phyloP scores from a whole-genome alignment of 2,888 invertebrate species.

The Salpingus planirostris region DNA sequence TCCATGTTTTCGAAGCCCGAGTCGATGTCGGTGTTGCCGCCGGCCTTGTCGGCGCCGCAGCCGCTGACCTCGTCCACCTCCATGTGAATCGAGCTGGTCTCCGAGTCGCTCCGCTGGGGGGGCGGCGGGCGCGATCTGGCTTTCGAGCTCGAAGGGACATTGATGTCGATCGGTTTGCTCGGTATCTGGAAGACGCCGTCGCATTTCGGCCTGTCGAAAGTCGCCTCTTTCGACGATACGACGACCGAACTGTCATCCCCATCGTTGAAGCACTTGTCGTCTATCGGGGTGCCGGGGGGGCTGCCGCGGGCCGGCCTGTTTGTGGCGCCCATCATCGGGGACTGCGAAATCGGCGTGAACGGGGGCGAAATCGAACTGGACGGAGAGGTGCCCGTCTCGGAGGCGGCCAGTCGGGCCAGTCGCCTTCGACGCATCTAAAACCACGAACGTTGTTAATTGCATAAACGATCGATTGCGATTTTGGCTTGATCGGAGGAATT shows the following conservation, averaged over 20 bases:
- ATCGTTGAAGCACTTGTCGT: constrained; percentile 28
- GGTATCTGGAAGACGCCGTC: constrained; percentile 36
- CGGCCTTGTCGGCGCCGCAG: constrained; percentile 38
- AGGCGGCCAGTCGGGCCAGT: constrained; percentile 60
- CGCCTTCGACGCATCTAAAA: constrained; percentile 68
- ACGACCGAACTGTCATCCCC: constrained; percentile 12
- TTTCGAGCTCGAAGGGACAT: constrained; percentile 32
- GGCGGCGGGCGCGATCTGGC: constrained; percentile 23
- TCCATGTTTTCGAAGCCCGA: constrained; percentile 72
- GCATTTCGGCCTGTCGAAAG: constrained; percentile 5
- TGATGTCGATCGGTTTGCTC: constrained; percentile 37
- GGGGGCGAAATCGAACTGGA: constrained; percentile 43
- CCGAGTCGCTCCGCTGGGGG: constrained; percentile 41
- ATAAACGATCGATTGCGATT: not conserved
- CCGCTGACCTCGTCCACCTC: constrained; percentile 49
- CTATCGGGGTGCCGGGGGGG: constrained; percentile 21
- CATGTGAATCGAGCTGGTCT: constrained; percentile 45
- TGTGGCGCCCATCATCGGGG: constrained; percentile 25
- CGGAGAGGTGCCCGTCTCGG: constrained; percentile 46
- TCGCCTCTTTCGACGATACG: too few relatives aligned
- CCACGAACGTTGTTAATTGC: constrained; percentile 5
- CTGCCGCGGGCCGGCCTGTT: constrained; percentile 21
- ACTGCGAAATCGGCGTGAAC: constrained; percentile 43
- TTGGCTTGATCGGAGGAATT: too few relatives aligned
- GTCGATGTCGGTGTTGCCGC: constrained; percentile 52